A percentile compares a stretch with the other conserved stretches of the same genome.
These are phyloP conservation scores for Cantharis flavilabris DNA, from an alignment of 2,888 invertebrate genomes.

Conservation along the genomic window DNA sequence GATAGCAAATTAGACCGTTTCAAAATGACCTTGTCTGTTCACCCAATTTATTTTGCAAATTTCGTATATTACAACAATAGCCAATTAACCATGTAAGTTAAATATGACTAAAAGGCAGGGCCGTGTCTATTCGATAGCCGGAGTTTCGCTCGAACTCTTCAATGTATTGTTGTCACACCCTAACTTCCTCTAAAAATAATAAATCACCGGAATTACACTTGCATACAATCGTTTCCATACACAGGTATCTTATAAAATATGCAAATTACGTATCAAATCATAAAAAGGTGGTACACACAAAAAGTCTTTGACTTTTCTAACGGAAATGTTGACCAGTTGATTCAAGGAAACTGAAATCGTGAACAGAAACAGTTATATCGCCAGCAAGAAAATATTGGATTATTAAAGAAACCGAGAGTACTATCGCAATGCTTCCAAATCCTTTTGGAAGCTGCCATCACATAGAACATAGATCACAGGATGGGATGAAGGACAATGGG, in stretches of 20 bases:
- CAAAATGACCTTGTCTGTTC: not conserved
- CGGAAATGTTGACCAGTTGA: not conserved
- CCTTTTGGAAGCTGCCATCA: too few relatives aligned
- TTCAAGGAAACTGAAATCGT: not conserved
- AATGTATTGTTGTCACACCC: constrained; percentile 23
- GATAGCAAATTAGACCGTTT: not conserved
- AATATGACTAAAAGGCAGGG: not conserved
- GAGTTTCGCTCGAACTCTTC: constrained; percentile 9
- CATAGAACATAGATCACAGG: too few relatives aligned
- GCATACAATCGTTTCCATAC: constrained; percentile 4
- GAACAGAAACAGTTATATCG: not conserved
- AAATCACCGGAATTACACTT: constrained; percentile 22
- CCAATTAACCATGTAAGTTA: not conserved
- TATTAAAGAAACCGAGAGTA: not conserved
- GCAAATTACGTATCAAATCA: not conserved
- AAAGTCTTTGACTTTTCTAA: not conserved
- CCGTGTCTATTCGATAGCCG: not conserved
- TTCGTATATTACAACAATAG: not conserved
- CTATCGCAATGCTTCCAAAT: too few relatives aligned
- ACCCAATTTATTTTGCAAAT: not conserved
- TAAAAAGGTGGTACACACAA: not conserved
- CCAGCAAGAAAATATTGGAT: not conserved
- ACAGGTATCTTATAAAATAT: not conserved
- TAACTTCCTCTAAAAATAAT: constrained; percentile 9
- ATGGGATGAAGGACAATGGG: too few relatives aligned